phyloP scores from a whole-genome alignment of 2,888 invertebrate species.

The Epirrhoe tristata region DNA sequence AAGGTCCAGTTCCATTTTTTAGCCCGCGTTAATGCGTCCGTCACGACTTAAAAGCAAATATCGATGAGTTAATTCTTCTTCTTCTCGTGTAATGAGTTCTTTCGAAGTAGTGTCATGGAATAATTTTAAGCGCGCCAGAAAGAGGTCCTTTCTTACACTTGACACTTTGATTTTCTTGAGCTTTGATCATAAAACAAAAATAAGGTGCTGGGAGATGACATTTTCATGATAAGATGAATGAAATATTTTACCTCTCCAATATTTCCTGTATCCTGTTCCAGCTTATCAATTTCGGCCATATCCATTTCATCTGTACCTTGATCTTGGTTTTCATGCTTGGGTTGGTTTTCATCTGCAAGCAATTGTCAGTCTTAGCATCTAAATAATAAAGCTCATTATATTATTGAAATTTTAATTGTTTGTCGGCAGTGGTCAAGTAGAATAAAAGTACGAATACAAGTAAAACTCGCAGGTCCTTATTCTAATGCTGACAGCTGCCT shows the following conservation, averaged over 20 bases:
- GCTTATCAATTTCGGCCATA: slow-evolving; percentile 82
- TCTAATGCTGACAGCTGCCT: slow-evolving; percentile 41
- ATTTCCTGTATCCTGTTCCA: slow-evolving; percentile 79
- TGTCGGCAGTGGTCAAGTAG: slow-evolving; percentile 45
- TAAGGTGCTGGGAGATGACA: too few relatives aligned
- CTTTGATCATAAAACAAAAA: too few relatives aligned
- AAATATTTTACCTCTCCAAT: slow-evolving; percentile 76
- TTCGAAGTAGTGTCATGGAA: too few relatives aligned
- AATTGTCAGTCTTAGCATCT: slow-evolving; percentile 23
- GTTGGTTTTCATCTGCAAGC: slow-evolving; percentile 56
- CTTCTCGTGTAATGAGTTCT: too few relatives aligned
- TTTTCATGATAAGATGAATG: too few relatives aligned
- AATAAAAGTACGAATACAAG: slow-evolving; percentile 46
- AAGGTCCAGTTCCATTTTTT: too few relatives aligned
- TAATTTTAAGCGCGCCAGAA: too few relatives aligned
- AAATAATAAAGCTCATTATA: background rate
- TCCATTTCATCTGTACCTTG: slow-evolving; percentile 80
- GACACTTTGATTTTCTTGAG: too few relatives aligned
- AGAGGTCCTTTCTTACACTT: too few relatives aligned
- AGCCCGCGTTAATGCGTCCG: too few relatives aligned
- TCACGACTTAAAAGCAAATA: too few relatives aligned
- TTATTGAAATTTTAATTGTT: background rate
- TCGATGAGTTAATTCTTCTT: too few relatives aligned
- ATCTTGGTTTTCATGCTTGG: slow-evolving; percentile 69
- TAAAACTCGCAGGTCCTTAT: slow-evolving; percentile 41